These are phyloP conservation scores for Lasiommata megera DNA, from an alignment of 2,888 invertebrate species.

Conservation along the genomic window DNA sequence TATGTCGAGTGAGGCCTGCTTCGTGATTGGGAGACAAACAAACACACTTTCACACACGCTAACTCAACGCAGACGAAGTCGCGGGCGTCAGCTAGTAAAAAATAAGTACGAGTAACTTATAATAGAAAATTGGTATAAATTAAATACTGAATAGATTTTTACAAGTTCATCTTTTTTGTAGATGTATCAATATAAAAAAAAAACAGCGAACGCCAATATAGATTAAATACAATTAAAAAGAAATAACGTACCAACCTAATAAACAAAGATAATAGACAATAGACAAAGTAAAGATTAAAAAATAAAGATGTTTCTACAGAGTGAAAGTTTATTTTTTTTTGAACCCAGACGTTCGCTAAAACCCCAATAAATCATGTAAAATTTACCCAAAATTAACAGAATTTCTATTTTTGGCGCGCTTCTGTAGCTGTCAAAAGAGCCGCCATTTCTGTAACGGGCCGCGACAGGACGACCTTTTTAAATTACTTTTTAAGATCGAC, in stretches of 20 bases:
- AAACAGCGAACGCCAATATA: too few species aligned
- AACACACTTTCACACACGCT: too few species aligned
- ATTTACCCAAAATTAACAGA: neutral
- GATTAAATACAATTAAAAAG: too few species aligned
- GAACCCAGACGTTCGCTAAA: neutral
- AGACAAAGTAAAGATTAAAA: neutral
- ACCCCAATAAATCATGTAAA: constrained; percentile 4
- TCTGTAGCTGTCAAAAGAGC: constrained; percentile 15
- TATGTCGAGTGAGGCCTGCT: too few species aligned
- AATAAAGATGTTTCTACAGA: neutral
- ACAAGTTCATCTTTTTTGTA: too few species aligned
- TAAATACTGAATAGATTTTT: too few species aligned
- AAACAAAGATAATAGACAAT: neutral
- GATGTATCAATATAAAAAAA: too few species aligned
- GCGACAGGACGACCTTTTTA: constrained; percentile 12
- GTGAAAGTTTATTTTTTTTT: neutral
- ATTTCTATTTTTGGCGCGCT: constrained; percentile 12
- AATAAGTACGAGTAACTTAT: too few species aligned
- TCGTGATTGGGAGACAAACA: too few species aligned
- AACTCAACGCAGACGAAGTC: too few species aligned
- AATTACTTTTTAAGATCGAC: constrained; percentile 13
- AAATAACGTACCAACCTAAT: neutral
- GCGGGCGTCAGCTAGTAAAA: too few species aligned
- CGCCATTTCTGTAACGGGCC: constrained; percentile 21
- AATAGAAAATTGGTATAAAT: too few species aligned